Evolutionary conservation across 1,140 invertebrate genomes (phyloP), one percentile per base, ranked within the genome.

Genomic region (Thaumatotibia leucotreta): DNA sequence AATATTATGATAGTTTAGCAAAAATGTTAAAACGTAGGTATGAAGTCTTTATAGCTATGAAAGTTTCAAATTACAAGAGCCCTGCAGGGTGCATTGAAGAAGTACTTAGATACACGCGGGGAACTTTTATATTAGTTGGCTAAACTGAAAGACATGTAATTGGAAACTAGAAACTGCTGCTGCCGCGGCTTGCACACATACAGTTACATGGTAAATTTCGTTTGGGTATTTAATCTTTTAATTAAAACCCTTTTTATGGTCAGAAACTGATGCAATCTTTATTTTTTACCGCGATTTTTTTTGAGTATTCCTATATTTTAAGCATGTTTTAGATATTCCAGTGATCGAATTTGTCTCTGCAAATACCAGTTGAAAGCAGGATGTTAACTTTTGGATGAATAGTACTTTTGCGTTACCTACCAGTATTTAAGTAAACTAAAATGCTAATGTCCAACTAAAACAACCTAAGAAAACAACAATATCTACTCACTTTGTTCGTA

Each of bases 51-150:
- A 82, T 75, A 82, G 70, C 74, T 67, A 76, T 77, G 76, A 66
- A 73, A 76, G 79, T 77, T 61, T 27, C 33, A 14, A 58, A 27
- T 58, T 58, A 58, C 24, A 58, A 58, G 24, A 58, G 52, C 52
- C 24, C 50, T 58, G 24, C 23, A 27, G 24, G 52, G 52, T 58
- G 52, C 52, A 58, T 58, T 58, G 52, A 71, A 70, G 76, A 82
- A 77, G 75, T 74, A 80, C 77, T 83, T 86, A 80, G 79, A 78
- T 79, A 79, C 76, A 79, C 75, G 75, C 71, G 76, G 78, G 68
- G 73, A 90, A 89, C 74, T 90, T 90, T 90, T 90, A 89, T 90
- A 84, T 78, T 85, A 90, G 85, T 88, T 89, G 73, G 79, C 79
- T 83, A 79, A 89, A 84, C 80, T 85, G 69, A 75, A 84, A 82